phyloP scores from a whole-genome alignment of 2,888 invertebrate genomes.

The Rhagonycha fulva region DNA sequence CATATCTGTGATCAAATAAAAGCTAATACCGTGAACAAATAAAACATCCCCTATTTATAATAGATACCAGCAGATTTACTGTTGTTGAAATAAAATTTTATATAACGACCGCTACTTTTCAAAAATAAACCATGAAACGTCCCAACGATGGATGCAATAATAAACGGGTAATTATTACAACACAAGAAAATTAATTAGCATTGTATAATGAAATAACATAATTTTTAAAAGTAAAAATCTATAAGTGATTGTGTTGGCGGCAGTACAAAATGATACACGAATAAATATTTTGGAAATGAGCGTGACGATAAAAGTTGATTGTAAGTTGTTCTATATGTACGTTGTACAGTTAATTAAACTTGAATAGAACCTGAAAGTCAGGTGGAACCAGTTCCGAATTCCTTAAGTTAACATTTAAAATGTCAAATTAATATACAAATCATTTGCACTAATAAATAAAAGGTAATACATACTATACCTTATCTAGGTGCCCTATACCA shows the following conservation, averaged over 20 bases:
- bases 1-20: neutral
- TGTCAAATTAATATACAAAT: constrained; percentile 11
- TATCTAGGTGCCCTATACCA: neutral
- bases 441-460: neutral
- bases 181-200: neutral
- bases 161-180: neutral
- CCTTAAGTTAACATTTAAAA: constrained; percentile 13
- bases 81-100: too few relatives aligned
- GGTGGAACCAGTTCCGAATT: constrained; percentile 22
- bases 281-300: neutral
- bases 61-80: too few relatives aligned
- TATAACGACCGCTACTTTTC: too few relatives aligned
- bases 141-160: neutral
- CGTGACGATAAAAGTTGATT: neutral
- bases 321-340: neutral
- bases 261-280: neutral
- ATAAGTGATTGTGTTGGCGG: neutral
- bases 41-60: too few relatives aligned
- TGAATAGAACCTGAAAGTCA: constrained; percentile 18
- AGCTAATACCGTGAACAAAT: neutral
- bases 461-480: neutral
- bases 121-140: neutral
- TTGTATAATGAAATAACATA: neutral
- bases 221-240: neutral
- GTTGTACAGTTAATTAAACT: constrained; percentile 12